phyloP scores from a whole-genome alignment of 35 echinoderm and acorn worm species.

The Ophioderma brevispina region DNA sequence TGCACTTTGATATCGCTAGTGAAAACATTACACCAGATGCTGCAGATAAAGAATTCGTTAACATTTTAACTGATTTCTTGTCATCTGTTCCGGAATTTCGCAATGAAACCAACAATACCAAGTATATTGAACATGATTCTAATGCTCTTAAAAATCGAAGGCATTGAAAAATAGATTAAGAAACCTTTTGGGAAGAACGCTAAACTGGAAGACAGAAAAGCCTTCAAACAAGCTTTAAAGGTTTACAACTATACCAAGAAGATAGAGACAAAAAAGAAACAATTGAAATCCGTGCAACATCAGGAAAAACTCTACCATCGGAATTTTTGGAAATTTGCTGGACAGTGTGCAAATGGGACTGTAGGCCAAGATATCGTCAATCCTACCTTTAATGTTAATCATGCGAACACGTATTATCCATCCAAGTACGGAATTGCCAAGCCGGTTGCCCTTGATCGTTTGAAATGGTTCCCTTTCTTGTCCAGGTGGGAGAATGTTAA shows the following conservation, averaged over 20 bases:
- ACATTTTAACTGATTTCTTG: not conserved
- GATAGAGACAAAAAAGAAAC: not conserved
- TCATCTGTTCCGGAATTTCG: not conserved
- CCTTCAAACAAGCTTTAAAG: not conserved
- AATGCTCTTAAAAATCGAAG: not conserved
- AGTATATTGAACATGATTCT: too few relatives aligned
- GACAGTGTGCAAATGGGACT: too few relatives aligned
- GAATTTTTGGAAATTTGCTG: too few relatives aligned
- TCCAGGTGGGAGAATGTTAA: too few relatives aligned
- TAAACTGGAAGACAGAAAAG: not conserved
- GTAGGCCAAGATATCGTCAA: too few relatives aligned
- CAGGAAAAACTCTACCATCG: too few relatives aligned
- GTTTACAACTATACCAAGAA: not conserved
- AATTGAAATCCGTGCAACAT: not conserved
- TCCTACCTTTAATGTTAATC: too few relatives aligned
- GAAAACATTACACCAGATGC: not conserved
- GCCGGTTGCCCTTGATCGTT: too few relatives aligned
- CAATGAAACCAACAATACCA: not conserved
- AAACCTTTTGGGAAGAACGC: not conserved
- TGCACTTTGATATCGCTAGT: not conserved
- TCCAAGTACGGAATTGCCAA: too few relatives aligned
- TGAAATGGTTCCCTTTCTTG: too few relatives aligned
- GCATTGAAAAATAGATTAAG: not conserved
- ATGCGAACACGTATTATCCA: too few relatives aligned
- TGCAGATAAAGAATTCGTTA: not conserved